phyloP scores from a whole-genome alignment of 2,113 vertebrate genomes.

The Perognathus longimembris region DNA sequence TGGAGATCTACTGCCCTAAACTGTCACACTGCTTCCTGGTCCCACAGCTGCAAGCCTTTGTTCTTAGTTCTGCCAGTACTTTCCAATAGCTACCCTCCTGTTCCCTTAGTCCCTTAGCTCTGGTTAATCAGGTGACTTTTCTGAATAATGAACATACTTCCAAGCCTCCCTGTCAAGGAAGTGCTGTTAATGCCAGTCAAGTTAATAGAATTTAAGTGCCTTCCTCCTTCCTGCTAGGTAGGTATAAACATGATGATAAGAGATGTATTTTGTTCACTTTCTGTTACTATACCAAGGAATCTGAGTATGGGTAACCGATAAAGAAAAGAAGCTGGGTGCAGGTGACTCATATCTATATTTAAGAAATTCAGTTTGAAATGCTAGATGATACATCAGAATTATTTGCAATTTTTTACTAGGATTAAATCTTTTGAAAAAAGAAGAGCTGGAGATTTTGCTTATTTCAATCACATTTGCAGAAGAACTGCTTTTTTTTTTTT shows the following conservation, averaged over 20 bases:
- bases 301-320: not conserved
- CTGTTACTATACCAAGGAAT: not conserved
- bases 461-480: not conserved
- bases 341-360: not conserved
- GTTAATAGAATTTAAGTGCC: not conserved
- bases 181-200: not conserved
- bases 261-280: not conserved
- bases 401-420: conserved; percentile 48
- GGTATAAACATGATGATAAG: not conserved
- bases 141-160: not conserved
- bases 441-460: not conserved
- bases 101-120: not conserved
- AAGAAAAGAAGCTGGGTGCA: not conserved
- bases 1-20: not conserved
- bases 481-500: not conserved
- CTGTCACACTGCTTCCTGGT: not conserved
- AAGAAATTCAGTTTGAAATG: conserved; percentile 28
- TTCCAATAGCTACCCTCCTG: not conserved
- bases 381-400: not conserved
- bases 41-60: not conserved
- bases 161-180: not conserved
- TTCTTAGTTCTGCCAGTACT: not conserved
- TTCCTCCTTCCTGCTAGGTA: not conserved
- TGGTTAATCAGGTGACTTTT: not conserved
- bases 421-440: not conserved